phyloP scores from a whole-genome alignment of 2,113 vertebrate genomes.

The Tonatia bakeri region DNA sequence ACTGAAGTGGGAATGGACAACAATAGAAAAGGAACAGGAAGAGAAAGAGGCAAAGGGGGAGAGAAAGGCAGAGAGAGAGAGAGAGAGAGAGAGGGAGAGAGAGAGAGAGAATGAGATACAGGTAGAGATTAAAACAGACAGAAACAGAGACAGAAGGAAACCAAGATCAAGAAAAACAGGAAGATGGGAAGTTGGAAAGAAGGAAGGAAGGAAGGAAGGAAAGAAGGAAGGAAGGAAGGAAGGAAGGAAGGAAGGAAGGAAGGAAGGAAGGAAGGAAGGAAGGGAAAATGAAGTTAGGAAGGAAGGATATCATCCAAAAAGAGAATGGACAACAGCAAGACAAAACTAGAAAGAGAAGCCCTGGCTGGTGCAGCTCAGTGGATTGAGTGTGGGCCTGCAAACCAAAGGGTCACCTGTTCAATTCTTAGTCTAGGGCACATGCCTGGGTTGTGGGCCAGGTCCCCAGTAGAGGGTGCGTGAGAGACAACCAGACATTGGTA shows the following conservation, averaged over 20 bases:
- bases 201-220: too few species aligned
- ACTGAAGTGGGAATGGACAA: neutral
- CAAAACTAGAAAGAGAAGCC: neutral
- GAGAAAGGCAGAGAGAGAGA: neutral
- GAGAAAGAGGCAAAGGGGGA: neutral
- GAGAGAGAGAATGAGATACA: too few species aligned
- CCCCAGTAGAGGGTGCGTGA: too few species aligned
- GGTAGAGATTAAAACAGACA: neutral
- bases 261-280: too few species aligned
- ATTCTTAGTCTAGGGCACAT: too few species aligned
- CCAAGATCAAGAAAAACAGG: neutral
- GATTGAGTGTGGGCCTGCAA: too few species aligned
- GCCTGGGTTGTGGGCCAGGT: too few species aligned
- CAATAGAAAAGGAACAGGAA: neutral
- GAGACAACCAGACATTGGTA: too few species aligned
- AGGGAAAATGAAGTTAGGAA: neutral
- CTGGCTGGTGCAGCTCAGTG: too few species aligned
- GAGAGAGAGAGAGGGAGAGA: neutral
- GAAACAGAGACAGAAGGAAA: neutral
- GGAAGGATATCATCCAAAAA: neutral
- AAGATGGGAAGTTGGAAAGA: neutral
- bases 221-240: too few species aligned
- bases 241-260: neutral
- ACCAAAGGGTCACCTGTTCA: too few species aligned
- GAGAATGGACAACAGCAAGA: neutral